These are phyloP conservation scores for Melipona beecheii DNA, from an alignment of 2,888 invertebrate genomes.

Conservation along the genomic window DNA sequence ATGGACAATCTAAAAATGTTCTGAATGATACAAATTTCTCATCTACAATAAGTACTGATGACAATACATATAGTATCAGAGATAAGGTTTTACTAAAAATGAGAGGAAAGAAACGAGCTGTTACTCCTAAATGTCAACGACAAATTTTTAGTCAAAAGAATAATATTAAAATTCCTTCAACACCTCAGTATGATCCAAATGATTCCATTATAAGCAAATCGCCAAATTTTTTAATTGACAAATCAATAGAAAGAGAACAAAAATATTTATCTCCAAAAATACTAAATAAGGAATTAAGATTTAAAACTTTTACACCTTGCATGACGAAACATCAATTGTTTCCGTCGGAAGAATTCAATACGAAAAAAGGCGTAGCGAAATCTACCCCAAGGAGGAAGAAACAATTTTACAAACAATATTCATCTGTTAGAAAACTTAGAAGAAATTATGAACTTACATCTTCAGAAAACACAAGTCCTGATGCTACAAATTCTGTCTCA, in stretches of 20 bases:
- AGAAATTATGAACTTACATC: slow-evolving; percentile 23
- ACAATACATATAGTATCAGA: background rate
- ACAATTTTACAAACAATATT: slow-evolving; percentile 30
- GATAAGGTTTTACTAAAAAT: slow-evolving; percentile 28
- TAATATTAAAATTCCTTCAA: slow-evolving; percentile 27
- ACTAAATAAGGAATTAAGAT: slow-evolving; percentile 19
- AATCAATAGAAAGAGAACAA: background rate
- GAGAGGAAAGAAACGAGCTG: slow-evolving; percentile 17
- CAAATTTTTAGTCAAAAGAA: slow-evolving; percentile 21
- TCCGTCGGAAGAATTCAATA: slow-evolving; percentile 34
- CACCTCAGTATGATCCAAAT: slow-evolving; percentile 15
- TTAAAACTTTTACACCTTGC: slow-evolving; percentile 39
- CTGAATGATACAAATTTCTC: slow-evolving; percentile 11
- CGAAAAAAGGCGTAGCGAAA: slow-evolving; percentile 41
- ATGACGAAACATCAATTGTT: slow-evolving; percentile 19
- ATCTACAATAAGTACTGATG: slow-evolving; percentile 30
- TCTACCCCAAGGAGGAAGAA: slow-evolving; percentile 66
- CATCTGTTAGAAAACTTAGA: slow-evolving; percentile 21
- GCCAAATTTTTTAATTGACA: slow-evolving; percentile 72
- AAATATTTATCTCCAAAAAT: slow-evolving; percentile 40
- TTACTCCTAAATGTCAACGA: slow-evolving; percentile 39
- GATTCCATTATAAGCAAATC: slow-evolving; percentile 76
- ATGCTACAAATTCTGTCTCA: slow-evolving; percentile 40
- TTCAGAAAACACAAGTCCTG: slow-evolving; percentile 45
- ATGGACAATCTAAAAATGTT: slow-evolving; percentile 2